Percentiles rank a stretch among this genome's conserved stretches.
phyloP scores from a whole-genome alignment of 1,140 invertebrate genomes.

The Sminthurinus signatus region DNA sequence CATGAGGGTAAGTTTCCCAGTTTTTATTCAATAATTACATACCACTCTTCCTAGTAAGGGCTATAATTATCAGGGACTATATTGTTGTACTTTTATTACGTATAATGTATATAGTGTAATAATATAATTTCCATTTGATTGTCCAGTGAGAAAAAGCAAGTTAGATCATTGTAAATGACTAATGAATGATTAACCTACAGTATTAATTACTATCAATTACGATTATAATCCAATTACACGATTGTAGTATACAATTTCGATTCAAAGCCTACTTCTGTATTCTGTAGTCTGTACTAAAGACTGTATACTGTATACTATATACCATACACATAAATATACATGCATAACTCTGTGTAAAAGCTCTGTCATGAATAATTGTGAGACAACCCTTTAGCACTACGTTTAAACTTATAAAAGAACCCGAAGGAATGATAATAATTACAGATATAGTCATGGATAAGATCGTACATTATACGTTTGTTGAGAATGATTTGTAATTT shows the following conservation, averaged over 20 bases:
- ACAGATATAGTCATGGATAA: background rate
- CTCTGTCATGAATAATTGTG: no score
- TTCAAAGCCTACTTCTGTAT: no score
- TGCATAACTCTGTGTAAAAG: no score
- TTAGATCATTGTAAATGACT: background rate
- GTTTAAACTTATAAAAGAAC: background rate
- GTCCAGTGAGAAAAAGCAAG: background rate
- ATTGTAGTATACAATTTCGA: no score
- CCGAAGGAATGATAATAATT: background rate
- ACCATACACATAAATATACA: no score
- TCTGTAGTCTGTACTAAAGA: no score
- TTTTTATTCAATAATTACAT: background rate
- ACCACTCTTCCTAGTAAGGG: background rate
- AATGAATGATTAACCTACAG: no score
- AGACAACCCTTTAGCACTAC: no score
- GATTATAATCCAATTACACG: no score
- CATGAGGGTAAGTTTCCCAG: constrained; percentile 61
- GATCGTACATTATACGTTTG: background rate
- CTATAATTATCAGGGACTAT: background rate
- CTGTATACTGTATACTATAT: no score
- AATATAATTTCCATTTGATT: background rate
- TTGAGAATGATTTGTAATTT: background rate
- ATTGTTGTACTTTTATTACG: background rate
- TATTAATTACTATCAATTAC: no score
- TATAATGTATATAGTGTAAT: background rate